These are phyloP conservation scores for Drosophila tripunctata DNA, from an alignment of 2,888 invertebrate species.

Conservation along the genomic window DNA sequence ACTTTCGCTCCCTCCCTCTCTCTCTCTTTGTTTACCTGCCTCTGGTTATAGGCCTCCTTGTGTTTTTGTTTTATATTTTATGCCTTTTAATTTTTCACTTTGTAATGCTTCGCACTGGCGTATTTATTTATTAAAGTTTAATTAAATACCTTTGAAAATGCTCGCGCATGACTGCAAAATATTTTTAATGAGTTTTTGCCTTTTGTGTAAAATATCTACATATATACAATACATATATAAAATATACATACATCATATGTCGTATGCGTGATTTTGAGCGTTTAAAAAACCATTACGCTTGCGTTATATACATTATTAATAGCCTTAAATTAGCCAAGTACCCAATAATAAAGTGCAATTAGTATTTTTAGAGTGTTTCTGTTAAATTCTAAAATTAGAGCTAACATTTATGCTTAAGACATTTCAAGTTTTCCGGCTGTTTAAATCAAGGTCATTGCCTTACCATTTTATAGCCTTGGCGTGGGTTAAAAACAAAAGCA, in stretches of 20 bases:
- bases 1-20: not conserved
- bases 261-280: conserved; percentile 47
- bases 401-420: not conserved
- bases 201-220: conserved; percentile 51
- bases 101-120: conserved; percentile 38
- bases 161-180: conserved; percentile 68
- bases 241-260: conserved; percentile 13
- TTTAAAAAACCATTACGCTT: conserved; percentile 45
- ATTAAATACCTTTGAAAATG: conserved; percentile 75
- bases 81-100: conserved; percentile 54
- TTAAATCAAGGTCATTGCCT: conserved; percentile 33
- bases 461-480: conserved; percentile 19
- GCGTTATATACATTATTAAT: conserved; percentile 1
- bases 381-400: not conserved
- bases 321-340: not conserved
- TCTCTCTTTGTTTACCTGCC: not conserved
- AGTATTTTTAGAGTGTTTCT: not conserved
- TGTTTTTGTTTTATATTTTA: conserved; percentile 40
- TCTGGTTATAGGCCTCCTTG: conserved; percentile 12
- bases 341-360: not conserved
- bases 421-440: not conserved
- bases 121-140: conserved; percentile 74
- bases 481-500: conserved; percentile 24
- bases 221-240: not conserved
- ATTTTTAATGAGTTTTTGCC: conserved; percentile 75